Evolutionary conservation across 2,797 vertebrate genomes (phyloP), one percentile per base, ranked within the genome.

Genomic region (Buphagus erythrorhynchus): DNA sequence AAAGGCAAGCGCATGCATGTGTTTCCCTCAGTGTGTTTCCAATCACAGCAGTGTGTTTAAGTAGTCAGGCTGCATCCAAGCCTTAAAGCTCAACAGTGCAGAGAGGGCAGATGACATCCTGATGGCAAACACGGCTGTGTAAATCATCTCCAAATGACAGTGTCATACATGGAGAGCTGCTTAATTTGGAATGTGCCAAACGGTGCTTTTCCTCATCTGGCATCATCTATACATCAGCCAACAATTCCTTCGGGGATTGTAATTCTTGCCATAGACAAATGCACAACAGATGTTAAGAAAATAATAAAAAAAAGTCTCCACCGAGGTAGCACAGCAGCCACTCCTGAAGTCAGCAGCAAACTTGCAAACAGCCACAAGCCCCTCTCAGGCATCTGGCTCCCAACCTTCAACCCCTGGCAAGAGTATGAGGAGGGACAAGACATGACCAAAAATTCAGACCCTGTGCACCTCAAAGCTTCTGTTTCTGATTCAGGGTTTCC

Each of bases 131-230:
- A 9, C 2, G 54, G 90, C 59, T 16, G 46, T 79, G 93, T 93
- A 97, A 97, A 97, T 96, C 95, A 94, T 96, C 91, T 85, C 85
- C 94, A 93, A 95, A 94, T 91, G 95, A 96, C 94, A 90, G 77
- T 31, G 90, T 95, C 92, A 12, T 94, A 84, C 86, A 71, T 6
- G 2, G 93, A 92, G 93, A 81, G 67, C 81, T 71, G 90, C 94
- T 92, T 82, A 31, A 94, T 95, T 95, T 94, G 95, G 93, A 92
- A 97, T 93, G 87, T 88, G 95, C 94, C 96, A 94, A 97, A 96
- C 48, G 71, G 80, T 90, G 71, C 83, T 93, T 96, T 96, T 95
- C 58, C 73, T 93, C 95, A 94, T 95, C 94, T 97, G 92, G 96
- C 93, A 94, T 84, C 93, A 90, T 95, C 94, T 57, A 90, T 88